Conservation (phyloP, 2,888 invertebrate species). For the Scotopteryx bipunctaria region DNA sequence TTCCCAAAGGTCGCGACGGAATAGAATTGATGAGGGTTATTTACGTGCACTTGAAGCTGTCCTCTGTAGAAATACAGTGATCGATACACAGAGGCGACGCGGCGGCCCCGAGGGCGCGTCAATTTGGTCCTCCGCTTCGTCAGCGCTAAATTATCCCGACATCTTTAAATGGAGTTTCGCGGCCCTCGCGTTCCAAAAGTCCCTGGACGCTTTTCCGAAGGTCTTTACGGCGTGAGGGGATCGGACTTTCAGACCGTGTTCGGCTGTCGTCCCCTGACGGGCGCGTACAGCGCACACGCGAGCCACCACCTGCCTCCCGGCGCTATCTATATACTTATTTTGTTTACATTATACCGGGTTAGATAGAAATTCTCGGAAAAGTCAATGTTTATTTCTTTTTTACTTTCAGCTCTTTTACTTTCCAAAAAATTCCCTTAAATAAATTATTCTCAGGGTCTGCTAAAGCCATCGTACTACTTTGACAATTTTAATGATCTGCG, state of each 20-base stretch:
- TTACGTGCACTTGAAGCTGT: slow-evolving; percentile 62
- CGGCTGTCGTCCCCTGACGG: slow-evolving; percentile 55
- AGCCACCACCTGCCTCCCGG: slow-evolving; percentile 65
- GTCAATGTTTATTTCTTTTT: neutral
- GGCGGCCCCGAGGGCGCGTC: slow-evolving; percentile 72
- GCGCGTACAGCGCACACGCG: slow-evolving; percentile 60
- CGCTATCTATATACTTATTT: slow-evolving; percentile 39
- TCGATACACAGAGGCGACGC: slow-evolving; percentile 67
- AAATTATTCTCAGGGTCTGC: no score
- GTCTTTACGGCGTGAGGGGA: slow-evolving; percentile 51
- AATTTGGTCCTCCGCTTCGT: slow-evolving; percentile 76
- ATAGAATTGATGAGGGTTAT: slow-evolving; percentile 66
- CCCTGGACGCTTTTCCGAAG: slow-evolving; percentile 60
- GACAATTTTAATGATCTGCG: no score
- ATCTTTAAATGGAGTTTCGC: slow-evolving; percentile 82
- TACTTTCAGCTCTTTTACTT: no score
- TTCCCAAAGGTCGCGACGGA: slow-evolving; percentile 52
- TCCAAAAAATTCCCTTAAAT: no score
- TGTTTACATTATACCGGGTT: slow-evolving; percentile 27
- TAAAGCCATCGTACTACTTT: no score
- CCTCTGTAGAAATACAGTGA: slow-evolving; percentile 62
- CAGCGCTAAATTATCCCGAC: slow-evolving; percentile 82
- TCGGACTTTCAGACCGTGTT: slow-evolving; percentile 56
- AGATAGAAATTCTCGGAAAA: slow-evolving; percentile 22
- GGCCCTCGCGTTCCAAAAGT: slow-evolving; percentile 66